Evolutionary conservation across 2,797 vertebrate genomes (phyloP), one percentile per base, ranked within the genome.

Genomic region (Lepilemur septentrionalis): DNA sequence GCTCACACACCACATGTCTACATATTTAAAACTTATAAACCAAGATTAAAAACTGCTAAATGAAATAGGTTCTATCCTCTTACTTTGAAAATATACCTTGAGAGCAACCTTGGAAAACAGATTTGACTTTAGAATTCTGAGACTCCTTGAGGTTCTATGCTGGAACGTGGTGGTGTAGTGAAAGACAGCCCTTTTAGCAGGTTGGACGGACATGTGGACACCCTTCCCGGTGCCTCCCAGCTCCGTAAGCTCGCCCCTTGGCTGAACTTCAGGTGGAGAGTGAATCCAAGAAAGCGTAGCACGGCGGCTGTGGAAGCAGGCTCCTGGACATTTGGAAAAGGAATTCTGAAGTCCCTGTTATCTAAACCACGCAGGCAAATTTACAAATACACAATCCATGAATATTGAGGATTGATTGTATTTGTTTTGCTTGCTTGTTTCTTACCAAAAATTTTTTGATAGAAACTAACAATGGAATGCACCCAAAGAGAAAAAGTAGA

Each of bases 11-110:
- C 8, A 4, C 17, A 12, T 38, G 25, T 82, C 73, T 94, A 73
- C 80, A 65, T 81, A 91, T 91, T 46, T 81, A 78, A 89, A 93
- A 55, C 4, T 81, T 85, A 52, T 38, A 65, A 84, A 85, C 3
- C 87, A 70, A 86, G 20, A 25, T 43, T 65, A 81, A 84, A 84
- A 84, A 61, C 25, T 73, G 11, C 46, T 30, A 55, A 83, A 20
- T 91, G 59, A 85, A 85, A 69, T 70, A 82, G 1, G 5, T 67
- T 57, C 32, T 55, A 61, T 13, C n/a, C 12, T 73, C 22, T 82
- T 82, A 38, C 28, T 10, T 61, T 73, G 15, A 46, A 46, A 84
- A 41, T 20, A 38, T 4, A 35, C 0, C 57, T 84, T 89, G 38
- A 61, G 30, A 92, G 30, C 10, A 41, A n/a, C 23, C 15, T 87